Evolutionary conservation across 2,888 invertebrate species (phyloP), one percentile per base, ranked within the genome.

Genomic region (Drosophila barbarae): DNA sequence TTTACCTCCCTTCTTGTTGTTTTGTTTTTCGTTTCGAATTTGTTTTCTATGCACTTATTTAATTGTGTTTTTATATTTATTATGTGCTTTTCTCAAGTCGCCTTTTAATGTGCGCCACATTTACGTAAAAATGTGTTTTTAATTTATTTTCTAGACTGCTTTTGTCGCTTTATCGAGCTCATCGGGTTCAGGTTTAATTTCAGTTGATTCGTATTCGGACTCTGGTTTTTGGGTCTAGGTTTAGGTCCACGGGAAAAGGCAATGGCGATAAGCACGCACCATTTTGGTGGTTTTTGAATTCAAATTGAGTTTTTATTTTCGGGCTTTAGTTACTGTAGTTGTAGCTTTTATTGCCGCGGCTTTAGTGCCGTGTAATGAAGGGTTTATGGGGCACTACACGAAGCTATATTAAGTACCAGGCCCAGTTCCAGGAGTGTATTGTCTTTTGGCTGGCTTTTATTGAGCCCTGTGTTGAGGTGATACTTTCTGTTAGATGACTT

Each of bases 61-160:
- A 75, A 84, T 81, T 84, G 80, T 81, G 69, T 67, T 73, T 64
- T 69, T 85, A 84, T 81, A 84, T 84, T 85, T 84, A 82, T 85
- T 84, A 72, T 78, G 72, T 85, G 82, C 74, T 84, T 73, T 81
- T 66, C 75, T 72, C 70, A 59, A 73, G 70, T 68, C 78, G 71
- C 65, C 72, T 84, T 75, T 78, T 74, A 77, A 84, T 85, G 84
- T 77, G 77, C 70, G 77, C 70, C 74, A 82, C 86, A 81, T 85
- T 84, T 86, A 74, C 74, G 77, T 74, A 74, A 82, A 85, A 86
- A 85, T 86, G 84, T 85, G 73, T 85, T 86, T 84, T 82, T 84
- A 86, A 84, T 86, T 84, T 85, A 85, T 85, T 86, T 85, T 44
- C 71, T 74, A 59, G 81, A 65, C 73, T 60, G 76, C 73, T 72